Evolutionary conservation across 2,797 vertebrate species (phyloP), one percentile per base, ranked within the genome.

Genomic region (Thaleichthys pacificus): DNA sequence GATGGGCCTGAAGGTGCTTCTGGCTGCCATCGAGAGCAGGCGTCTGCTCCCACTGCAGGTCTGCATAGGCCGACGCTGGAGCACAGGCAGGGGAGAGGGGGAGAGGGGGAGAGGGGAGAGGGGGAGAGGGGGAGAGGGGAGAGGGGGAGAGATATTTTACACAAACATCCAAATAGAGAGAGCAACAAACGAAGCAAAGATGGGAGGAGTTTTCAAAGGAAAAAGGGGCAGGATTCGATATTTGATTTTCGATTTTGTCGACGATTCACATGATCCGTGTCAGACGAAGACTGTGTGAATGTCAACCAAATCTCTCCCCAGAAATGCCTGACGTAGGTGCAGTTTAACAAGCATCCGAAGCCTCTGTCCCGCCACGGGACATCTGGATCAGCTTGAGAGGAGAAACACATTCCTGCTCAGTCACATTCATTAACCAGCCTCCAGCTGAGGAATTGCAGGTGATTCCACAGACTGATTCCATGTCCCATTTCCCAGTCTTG

Each of bases 1-100:
- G 84, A 60, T 78, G 42, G 14, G 63, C 66, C 1, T 87, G 80
- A 0, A 77, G 73, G 57, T 76, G 73, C 61, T 76, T 69, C 51
- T 77, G 80, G 2, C 72, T 51, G 11, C 49, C 60, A 79, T 83
- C 86, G 11, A 66, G 70, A 30, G 91, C 74, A 66, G 76, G 78
- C 66, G 79, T 89, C 67, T 85, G 87, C 38, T 96, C 93, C 83
- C 82, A 84, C 83, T 96, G 96, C 80, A 96, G 93, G 84, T 96
- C 94, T 0, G 94, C 95, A 71, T 95, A 95, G 71, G 95, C 94
- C 0, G 96, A 95, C 1, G 94, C 96, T 99, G 84, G 14, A 47
- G 69, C 75, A 67, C 30, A 17, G 68, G 38, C 28, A 7, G n/a
- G 22, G 47, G 68, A 61, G 35, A 21, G 56, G 14, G n/a, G 21